Conservation (phyloP, 2,797 vertebrate species). For the Cichlasoma orientale region DNA sequence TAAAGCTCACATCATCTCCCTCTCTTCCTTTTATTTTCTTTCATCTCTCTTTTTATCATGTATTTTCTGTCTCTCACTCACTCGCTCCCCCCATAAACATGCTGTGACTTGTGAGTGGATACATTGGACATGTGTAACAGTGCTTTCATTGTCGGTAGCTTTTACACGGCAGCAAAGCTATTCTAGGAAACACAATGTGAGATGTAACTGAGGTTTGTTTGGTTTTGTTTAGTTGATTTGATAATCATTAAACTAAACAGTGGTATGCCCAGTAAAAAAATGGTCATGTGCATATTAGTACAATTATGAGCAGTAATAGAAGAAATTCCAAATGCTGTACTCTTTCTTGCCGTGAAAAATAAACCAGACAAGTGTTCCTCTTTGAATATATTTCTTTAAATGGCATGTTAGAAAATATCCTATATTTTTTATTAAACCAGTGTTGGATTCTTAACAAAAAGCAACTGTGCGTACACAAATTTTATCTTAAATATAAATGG, state of each 20-base stretch:
- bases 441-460: not conserved
- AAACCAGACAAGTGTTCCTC: not conserved
- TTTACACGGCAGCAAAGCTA: not conserved
- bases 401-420: not conserved
- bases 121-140: not conserved
- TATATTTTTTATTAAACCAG: not conserved
- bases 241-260: not conserved
- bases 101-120: constrained; percentile 29
- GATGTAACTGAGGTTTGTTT: not conserved
- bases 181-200: not conserved
- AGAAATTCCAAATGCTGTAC: not conserved
- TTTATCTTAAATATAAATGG: not conserved
- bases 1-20: not conserved
- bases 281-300: too few species aligned
- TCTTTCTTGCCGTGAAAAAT: not conserved
- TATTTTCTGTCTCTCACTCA: constrained; percentile 2
- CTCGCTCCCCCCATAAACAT: not conserved
- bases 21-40: constrained; percentile 18
- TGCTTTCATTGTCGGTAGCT: constrained; percentile 9
- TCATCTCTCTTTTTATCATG: constrained; percentile 8
- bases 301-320: too few species aligned
- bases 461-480: not conserved
- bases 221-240: not conserved
- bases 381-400: not conserved
- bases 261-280: not conserved